Evolutionary conservation across 2,113 vertebrate genomes (phyloP).

Genomic region (Psittacus erithacus): DNA sequence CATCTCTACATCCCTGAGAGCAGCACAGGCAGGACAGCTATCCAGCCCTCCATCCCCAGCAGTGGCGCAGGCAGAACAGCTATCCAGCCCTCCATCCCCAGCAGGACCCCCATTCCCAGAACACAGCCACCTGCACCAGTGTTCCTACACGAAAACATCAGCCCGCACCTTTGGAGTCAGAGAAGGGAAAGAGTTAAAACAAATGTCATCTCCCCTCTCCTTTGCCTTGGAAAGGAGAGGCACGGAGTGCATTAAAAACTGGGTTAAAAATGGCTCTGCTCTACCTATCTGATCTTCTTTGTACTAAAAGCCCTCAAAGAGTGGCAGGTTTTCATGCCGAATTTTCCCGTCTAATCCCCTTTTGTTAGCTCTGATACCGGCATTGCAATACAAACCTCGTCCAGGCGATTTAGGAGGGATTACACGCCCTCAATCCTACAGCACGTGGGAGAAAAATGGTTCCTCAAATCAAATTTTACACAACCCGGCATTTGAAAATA

Average conservation of each 20-base stretch:
- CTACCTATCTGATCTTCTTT: conserved; percentile 81
- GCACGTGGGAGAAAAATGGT: conserved; percentile 74
- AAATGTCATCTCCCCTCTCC: conserved; percentile 1
- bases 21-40: too few species aligned
- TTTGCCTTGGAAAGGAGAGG: conserved; percentile 4
- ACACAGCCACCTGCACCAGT: background rate
- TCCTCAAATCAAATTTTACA: conserved; percentile 81
- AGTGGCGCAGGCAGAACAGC: background rate
- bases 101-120: background rate
- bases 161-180: background rate
- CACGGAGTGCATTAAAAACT: conserved; percentile 67
- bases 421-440: conserved; percentile 76
- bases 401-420: conserved; percentile 78
- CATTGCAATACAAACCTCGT: conserved; percentile 69
- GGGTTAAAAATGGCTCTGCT: conserved; percentile 79
- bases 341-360: conserved; percentile 77
- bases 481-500: conserved; percentile 73
- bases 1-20: too few species aligned
- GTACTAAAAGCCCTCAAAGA: conserved; percentile 72
- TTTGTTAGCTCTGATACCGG: conserved; percentile 76
- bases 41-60: background rate
- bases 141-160: background rate
- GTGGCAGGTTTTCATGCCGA: conserved; percentile 75
- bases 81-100: background rate
- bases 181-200: background rate